phyloP scores from a whole-genome alignment of 1,140 invertebrate genomes.

The Homarus americanus region DNA sequence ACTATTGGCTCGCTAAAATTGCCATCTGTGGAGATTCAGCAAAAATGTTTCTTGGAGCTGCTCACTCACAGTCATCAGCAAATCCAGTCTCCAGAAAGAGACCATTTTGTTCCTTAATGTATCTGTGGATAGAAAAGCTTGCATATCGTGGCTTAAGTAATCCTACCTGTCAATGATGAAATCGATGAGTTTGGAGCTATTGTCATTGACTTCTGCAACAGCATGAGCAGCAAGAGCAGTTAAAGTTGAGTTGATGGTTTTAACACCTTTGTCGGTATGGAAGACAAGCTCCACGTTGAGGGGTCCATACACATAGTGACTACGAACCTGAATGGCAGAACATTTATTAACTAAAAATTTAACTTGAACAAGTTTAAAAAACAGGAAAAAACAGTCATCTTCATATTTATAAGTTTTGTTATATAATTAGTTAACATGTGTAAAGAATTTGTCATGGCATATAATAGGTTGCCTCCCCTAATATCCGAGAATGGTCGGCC shows the following conservation, averaged over 20 bases:
- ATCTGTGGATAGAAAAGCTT: neutral
- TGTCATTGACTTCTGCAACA: conserved; percentile 43
- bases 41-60: neutral
- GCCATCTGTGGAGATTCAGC: neutral
- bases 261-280: conserved; percentile 62
- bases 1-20: neutral
- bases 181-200: conserved; percentile 58
- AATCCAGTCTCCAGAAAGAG: neutral
- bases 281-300: conserved; percentile 66
- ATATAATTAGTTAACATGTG: no score
- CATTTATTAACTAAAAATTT: neutral
- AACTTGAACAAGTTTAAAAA: neutral
- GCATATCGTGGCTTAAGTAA: neutral
- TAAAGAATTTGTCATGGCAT: no score
- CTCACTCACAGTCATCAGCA: neutral
- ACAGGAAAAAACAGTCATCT: no score
- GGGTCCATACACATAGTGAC: conserved; percentile 64
- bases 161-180: conserved; percentile 71
- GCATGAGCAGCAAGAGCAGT: conserved; percentile 60
- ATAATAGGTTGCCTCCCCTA: no score
- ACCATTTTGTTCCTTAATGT: neutral
- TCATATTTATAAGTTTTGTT: no score
- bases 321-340: conserved; percentile 50
- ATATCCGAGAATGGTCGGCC: no score
- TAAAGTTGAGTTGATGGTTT: conserved; percentile 70